Evolutionary conservation across 2,888 invertebrate genomes (phyloP).

Genomic region (Plemyria rubiginata): DNA sequence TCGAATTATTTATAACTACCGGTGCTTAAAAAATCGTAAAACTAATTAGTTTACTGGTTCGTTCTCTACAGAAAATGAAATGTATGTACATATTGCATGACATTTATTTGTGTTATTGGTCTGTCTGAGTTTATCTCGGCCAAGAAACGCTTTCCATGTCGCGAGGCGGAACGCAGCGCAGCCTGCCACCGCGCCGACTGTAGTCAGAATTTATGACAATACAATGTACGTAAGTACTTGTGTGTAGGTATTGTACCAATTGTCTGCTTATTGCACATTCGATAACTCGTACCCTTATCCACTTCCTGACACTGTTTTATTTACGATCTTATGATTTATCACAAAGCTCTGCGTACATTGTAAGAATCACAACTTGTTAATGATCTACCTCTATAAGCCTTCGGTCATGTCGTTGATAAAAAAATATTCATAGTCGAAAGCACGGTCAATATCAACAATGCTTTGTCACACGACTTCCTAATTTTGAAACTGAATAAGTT

Average conservation of each 20-base stretch:
- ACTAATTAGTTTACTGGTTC: constrained; percentile 32
- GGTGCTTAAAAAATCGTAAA: background rate
- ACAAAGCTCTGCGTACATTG: constrained; percentile 38
- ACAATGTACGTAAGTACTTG: constrained; percentile 26
- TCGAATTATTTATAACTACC: background rate
- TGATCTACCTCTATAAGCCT: constrained; percentile 39
- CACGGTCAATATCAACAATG: constrained; percentile 45
- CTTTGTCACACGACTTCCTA: constrained; percentile 52
- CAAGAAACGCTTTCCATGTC: constrained; percentile 74
- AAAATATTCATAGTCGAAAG: constrained; percentile 45
- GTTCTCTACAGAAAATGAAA: constrained; percentile 45
- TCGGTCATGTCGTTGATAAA: constrained; percentile 24
- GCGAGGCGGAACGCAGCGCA: constrained; percentile 63
- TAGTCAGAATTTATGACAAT: constrained; percentile 60
- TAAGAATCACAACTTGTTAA: constrained; percentile 50
- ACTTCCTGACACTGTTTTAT: constrained; percentile 40
- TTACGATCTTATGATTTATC: constrained; percentile 38
- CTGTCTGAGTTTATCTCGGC: constrained; percentile 59
- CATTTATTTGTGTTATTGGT: constrained; percentile 51
- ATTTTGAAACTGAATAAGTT: constrained; percentile 58
- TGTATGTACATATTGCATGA: constrained; percentile 47
- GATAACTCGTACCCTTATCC: constrained; percentile 41
- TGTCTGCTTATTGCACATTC: constrained; percentile 40
- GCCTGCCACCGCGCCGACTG: constrained; percentile 34
- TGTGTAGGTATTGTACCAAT: constrained; percentile 37